A percentile compares a stretch with the other conserved stretches of the same genome.
phyloP scores from a whole-genome alignment of 2,797 vertebrate genomes.

The Muscicapa comitata region DNA sequence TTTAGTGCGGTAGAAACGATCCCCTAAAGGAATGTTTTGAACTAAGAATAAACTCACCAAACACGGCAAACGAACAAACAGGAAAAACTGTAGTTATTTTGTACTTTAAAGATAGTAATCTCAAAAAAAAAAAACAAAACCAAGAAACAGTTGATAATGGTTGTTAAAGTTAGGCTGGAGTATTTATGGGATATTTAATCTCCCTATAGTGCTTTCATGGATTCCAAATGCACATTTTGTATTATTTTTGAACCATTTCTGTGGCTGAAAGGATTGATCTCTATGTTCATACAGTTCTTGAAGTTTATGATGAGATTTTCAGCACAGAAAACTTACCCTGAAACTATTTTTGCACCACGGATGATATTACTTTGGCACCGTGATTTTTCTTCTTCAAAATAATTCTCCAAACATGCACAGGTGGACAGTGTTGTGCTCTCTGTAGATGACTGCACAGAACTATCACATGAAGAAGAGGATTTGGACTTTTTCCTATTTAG shows the following conservation, averaged over 20 bases:
- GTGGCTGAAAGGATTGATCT: background rate
- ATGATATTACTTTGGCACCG: background rate
- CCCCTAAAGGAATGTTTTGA: background rate
- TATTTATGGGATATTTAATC: background rate
- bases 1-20: background rate
- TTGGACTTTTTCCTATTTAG: background rate
- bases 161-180: background rate
- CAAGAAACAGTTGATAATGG: background rate
- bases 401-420: background rate
- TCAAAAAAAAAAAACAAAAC: background rate
- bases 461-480: background rate
- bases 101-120: background rate
- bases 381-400: conserved; percentile 16
- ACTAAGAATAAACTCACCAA: background rate
- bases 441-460: background rate
- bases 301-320: conserved; percentile 3
- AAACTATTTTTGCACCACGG: background rate
- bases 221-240: background rate
- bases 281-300: background rate
- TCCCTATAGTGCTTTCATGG: background rate
- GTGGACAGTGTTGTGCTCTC: background rate
- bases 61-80: background rate
- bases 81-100: background rate
- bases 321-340: background rate
- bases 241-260: background rate